A percentile compares a stretch with the other conserved stretches of the same genome.
phyloP scores from a whole-genome alignment of 2,888 invertebrate species.

The Pasiphila rectangulata region DNA sequence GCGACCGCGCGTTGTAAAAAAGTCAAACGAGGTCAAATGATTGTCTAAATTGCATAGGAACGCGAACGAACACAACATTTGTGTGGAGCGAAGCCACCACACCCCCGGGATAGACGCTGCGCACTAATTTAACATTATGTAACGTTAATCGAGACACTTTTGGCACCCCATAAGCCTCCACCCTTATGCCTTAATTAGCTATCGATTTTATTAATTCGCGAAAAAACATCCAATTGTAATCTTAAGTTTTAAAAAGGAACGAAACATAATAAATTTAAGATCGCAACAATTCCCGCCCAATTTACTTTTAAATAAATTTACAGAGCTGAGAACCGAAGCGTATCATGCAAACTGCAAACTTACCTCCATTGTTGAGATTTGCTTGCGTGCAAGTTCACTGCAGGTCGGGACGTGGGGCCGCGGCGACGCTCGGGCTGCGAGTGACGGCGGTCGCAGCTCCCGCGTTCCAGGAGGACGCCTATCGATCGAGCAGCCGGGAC shows the following conservation, averaged over 20 bases:
- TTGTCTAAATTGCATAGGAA: slow-evolving; percentile 11
- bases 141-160: slow-evolving; percentile 29
- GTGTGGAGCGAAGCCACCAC: slow-evolving; percentile 11
- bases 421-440: slow-evolving; percentile 33
- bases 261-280: too few species aligned
- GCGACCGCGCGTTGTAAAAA: neutral
- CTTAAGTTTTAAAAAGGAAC: too few species aligned
- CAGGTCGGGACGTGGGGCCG: slow-evolving; percentile 18
- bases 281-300: too few species aligned
- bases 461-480: slow-evolving; percentile 52
- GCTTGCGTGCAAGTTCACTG: slow-evolving; percentile 3
- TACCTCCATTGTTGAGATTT: slow-evolving; percentile 9
- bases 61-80: slow-evolving; percentile 10
- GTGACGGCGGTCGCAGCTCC: slow-evolving; percentile 35
- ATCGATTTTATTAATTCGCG: neutral
- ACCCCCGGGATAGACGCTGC: slow-evolving; percentile 37
- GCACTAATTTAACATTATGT: slow-evolving; percentile 46
- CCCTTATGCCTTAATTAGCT: neutral
- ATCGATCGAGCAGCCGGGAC: slow-evolving; percentile 67
- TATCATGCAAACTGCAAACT: neutral
- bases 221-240: neutral
- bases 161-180: neutral
- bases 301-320: too few species aligned
- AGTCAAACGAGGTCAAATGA: slow-evolving; percentile 14
- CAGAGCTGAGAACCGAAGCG: too few species aligned